A percentile compares a stretch with the other conserved stretches of the same genome.
Conservation (phyloP, 2,888 invertebrate species). For the Mythimna albipuncta region DNA sequence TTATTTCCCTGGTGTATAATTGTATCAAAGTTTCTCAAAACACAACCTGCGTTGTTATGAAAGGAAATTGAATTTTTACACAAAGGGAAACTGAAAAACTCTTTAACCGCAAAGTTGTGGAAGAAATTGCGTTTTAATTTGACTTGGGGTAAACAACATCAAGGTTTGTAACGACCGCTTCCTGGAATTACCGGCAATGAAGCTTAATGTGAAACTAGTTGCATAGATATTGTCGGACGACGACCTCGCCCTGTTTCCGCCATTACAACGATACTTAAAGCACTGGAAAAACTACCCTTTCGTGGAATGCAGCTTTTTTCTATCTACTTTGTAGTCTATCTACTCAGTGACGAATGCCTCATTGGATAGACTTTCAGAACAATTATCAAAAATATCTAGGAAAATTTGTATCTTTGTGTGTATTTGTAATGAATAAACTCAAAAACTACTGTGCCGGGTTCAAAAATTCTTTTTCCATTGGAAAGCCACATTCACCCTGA, state of each 20-base stretch:
- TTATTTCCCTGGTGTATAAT: conserved; percentile 15
- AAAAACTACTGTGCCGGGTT: too few species aligned
- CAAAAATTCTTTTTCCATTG: too few species aligned
- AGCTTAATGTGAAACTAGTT: conserved; percentile 56
- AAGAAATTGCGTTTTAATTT: conserved; percentile 51
- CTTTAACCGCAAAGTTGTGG: conserved; percentile 19
- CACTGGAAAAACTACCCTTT: conserved; percentile 29
- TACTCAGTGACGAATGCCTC: background rate
- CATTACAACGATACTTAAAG: conserved; percentile 46
- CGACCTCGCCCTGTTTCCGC: conserved; percentile 69
- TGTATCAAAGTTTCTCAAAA: conserved; percentile 1
- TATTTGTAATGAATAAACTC: too few species aligned
- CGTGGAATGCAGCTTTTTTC: conserved; percentile 8
- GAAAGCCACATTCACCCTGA: too few species aligned
- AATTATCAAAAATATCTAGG: conserved; percentile 3
- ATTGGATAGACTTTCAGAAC: conserved; percentile 8
- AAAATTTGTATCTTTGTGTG: too few species aligned
- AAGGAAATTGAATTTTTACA: conserved; percentile 25
- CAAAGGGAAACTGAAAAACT: conserved; percentile 23
- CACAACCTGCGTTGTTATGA: background rate
- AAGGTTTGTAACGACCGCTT: conserved; percentile 56
- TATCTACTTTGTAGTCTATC: conserved; percentile 2
- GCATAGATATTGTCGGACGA: conserved; percentile 61
- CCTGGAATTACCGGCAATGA: conserved; percentile 63
- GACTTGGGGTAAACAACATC: conserved; percentile 51